Evolutionary conservation across 2,113 vertebrate species (phyloP), one percentile per base, ranked within the genome.

Genomic region (Buteo buteo): DNA sequence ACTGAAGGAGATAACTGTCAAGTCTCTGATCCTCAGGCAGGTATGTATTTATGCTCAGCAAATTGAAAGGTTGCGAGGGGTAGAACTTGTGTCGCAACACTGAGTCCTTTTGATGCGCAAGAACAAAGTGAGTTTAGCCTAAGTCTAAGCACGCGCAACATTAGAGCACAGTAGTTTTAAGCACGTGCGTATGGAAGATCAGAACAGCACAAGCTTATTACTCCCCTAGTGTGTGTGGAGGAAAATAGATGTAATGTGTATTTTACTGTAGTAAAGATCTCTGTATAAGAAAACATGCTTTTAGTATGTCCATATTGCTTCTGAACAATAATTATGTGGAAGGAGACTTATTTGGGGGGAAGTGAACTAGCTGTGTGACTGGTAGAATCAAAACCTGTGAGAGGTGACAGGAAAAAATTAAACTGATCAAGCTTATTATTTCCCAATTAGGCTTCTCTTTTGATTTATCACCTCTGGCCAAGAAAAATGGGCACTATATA

Each of bases 11-110:
- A 98, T 29, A 59, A 99, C 86, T 99, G 99, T 96, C 99, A 96
- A 31, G 99, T 99, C 92, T 98, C 99, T 29, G 99, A 99, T 84
- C 82, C 98, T 61, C 98, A 98, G 95, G 98, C 99, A 76, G 99
- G 99, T 99, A 95, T 8, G 98, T 97, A 57, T 89, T 76, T 80
- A 20, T 57, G 8, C 45, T 85, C 28, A 67, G 61, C 66, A 93
- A 11, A n/a, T 8, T 14, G 16, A 57, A 91, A 72, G 44, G 13
- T 57, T 3, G 0, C 18, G 28, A 64, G 44, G 16, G 21, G 21
- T 13, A 67, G 47, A 82, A 79, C 16, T 67, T 74, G 10, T 6
- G 26, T 49, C 11, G 5, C 45, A 78, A 14, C 10, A 20, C 45
- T 54, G 21, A 79, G 52, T 71, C 65, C 17, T 87, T 71, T n/a